Percentiles rank a stretch among this genome's conserved stretches.
These are phyloP conservation scores for Thamnophis elegans DNA, from an alignment of 2,797 vertebrate species.

Conservation along the genomic window DNA sequence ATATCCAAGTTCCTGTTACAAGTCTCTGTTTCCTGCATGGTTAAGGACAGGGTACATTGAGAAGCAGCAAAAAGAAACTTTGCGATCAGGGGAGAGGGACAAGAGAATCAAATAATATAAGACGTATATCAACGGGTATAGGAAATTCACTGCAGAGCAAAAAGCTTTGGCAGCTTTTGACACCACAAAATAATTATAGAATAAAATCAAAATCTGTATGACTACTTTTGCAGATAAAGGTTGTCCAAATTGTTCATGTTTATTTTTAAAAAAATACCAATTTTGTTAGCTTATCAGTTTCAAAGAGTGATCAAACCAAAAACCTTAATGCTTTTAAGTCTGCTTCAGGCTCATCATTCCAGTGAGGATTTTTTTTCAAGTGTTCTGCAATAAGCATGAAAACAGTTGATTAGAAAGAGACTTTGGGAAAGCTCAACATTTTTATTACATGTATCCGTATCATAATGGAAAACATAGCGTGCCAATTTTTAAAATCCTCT, in stretches of 20 bases:
- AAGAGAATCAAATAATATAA: not conserved
- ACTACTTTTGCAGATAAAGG: constrained; percentile 1
- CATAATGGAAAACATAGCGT: constrained; percentile 47
- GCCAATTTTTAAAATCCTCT: constrained; percentile 59
- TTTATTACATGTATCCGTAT: constrained; percentile 65
- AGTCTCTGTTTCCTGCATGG: not conserved
- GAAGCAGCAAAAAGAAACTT: not conserved
- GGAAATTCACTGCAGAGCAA: not conserved
- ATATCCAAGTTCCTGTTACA: not conserved
- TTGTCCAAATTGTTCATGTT: constrained; percentile 4
- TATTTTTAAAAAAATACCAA: not conserved
- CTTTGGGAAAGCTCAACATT: constrained; percentile 56
- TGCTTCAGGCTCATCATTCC: constrained; percentile 56
- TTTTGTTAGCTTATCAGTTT: not conserved
- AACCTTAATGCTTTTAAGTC: constrained; percentile 50
- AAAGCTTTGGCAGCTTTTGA: not conserved
- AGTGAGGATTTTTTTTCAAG: constrained; percentile 57
- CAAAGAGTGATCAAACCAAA: not conserved
- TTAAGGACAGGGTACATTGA: not conserved
- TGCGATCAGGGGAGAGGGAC: not conserved
- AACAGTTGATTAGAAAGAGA: constrained; percentile 60
- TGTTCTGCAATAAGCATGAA: constrained; percentile 60
- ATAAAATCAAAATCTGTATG: not conserved
- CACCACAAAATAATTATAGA: not conserved
- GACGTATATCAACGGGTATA: not conserved